Conservation (phyloP, 2,797 vertebrate species). For the Aldrovandia affinis region DNA sequence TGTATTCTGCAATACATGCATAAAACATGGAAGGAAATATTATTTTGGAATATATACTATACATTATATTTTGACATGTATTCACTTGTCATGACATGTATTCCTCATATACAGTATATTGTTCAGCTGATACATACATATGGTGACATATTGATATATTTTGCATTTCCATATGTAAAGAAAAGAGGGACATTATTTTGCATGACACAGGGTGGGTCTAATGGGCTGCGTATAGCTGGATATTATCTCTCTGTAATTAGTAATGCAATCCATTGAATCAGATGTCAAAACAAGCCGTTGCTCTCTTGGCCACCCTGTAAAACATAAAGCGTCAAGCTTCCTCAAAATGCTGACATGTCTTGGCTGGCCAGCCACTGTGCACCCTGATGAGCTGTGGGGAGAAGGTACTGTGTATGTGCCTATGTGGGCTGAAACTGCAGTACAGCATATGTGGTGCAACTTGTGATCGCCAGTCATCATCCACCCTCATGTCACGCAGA, state of each 20-base stretch:
- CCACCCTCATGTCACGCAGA: not conserved
- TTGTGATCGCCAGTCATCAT: slow-evolving; percentile 1
- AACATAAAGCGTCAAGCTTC: not conserved
- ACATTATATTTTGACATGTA: no score
- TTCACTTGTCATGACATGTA: no score
- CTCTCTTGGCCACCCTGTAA: not conserved
- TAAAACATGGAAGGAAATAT: no score
- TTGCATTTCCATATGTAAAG: no score
- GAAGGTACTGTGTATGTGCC: not conserved
- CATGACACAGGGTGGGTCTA: not conserved
- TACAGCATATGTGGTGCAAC: not conserved
- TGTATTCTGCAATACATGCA: no score
- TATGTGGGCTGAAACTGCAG: not conserved
- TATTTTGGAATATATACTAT: no score
- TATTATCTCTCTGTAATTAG: not conserved
- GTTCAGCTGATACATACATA: no score
- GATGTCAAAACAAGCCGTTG: not conserved
- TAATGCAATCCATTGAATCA: not conserved
- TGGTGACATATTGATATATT: not conserved
- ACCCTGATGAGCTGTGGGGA: not conserved
- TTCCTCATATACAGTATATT: no score
- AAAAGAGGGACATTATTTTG: not conserved
- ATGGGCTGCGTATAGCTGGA: not conserved
- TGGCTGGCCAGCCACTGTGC: not conserved
- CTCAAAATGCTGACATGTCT: not conserved